These are phyloP conservation scores for Archips crataeganus DNA, from an alignment of 2,888 invertebrate genomes.

Conservation along the genomic window DNA sequence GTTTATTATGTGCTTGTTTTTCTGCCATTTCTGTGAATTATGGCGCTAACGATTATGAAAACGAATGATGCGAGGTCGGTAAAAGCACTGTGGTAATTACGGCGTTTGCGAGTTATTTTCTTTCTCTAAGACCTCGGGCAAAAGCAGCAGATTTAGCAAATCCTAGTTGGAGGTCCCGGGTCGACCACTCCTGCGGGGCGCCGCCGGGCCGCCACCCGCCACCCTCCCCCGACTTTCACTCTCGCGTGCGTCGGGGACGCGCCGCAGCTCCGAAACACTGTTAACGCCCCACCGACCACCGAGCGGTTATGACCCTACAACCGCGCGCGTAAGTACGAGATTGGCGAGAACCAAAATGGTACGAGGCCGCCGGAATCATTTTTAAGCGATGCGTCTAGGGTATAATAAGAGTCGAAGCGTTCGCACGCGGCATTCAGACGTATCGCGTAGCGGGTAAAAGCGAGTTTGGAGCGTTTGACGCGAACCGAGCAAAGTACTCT, in stretches of 20 bases:
- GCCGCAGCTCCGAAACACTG: slow-evolving; percentile 63
- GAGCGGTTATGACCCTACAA: slow-evolving; percentile 56
- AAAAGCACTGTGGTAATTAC: not conserved
- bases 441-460: slow-evolving; percentile 57
- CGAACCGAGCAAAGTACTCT: slow-evolving; percentile 69
- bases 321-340: slow-evolving; percentile 59
- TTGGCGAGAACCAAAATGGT: slow-evolving; percentile 59
- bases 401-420: slow-evolving; percentile 70
- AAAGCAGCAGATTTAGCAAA: slow-evolving; percentile 84
- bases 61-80: not conserved
- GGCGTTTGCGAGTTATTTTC: slow-evolving; percentile 47
- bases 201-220: slow-evolving; percentile 61
- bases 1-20: slow-evolving; percentile 16
- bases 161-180: slow-evolving; percentile 80
- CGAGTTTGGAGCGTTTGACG: slow-evolving; percentile 57
- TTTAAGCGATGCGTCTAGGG: slow-evolving; percentile 78
- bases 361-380: slow-evolving; percentile 80
- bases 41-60: slow-evolving; percentile 5
- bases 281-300: slow-evolving; percentile 56
- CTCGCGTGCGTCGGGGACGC: slow-evolving; percentile 80
- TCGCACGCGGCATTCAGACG: slow-evolving; percentile 63
- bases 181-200: slow-evolving; percentile 80
- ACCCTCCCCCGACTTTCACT: slow-evolving; percentile 81
- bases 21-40: slow-evolving; percentile 6
- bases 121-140: slow-evolving; percentile 62